Evolutionary conservation across 2,113 vertebrate species (phyloP).

Genomic region (Crotalus horridus): DNA sequence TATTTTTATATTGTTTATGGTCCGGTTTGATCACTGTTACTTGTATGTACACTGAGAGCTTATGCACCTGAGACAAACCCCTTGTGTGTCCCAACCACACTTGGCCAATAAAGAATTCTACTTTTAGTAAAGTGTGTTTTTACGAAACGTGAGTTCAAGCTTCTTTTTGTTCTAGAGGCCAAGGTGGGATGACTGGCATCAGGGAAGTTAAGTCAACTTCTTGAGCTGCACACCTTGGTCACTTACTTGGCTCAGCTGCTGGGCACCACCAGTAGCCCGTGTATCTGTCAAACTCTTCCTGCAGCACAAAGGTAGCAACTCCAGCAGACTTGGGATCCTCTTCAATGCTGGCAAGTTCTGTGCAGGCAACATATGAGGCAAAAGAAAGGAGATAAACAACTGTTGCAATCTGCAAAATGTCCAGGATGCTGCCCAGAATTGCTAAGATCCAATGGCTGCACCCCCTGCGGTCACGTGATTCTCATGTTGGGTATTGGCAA

Average conservation of each 20-base stretch:
- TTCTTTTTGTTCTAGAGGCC: not conserved
- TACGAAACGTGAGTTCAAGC: not conserved
- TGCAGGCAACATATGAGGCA: constrained; percentile 38
- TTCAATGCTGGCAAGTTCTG: constrained; percentile 75
- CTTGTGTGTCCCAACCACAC: no score
- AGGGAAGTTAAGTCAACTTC: not conserved
- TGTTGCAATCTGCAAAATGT: not conserved
- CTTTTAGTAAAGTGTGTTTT: not conserved
- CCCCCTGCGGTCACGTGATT: no score
- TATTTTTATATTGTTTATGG: no score
- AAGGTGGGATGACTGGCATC: not conserved
- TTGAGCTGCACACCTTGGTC: not conserved
- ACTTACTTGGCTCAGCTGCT: constrained; percentile 71
- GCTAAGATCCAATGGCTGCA: not conserved
- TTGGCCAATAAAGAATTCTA: no score
- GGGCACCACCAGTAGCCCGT: constrained; percentile 84
- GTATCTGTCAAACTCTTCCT: constrained; percentile 82
- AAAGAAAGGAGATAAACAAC: not conserved
- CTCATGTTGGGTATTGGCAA: no score
- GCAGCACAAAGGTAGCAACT: constrained; percentile 79
- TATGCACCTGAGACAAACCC: no score
- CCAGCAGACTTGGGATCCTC: constrained; percentile 79
- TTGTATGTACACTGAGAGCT: no score
- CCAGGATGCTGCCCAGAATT: not conserved
- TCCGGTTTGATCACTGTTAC: no score